Evolutionary conservation across 1,140 invertebrate genomes (phyloP), one percentile per base, ranked within the genome.

Genomic region (Drosophila paulistorum): DNA sequence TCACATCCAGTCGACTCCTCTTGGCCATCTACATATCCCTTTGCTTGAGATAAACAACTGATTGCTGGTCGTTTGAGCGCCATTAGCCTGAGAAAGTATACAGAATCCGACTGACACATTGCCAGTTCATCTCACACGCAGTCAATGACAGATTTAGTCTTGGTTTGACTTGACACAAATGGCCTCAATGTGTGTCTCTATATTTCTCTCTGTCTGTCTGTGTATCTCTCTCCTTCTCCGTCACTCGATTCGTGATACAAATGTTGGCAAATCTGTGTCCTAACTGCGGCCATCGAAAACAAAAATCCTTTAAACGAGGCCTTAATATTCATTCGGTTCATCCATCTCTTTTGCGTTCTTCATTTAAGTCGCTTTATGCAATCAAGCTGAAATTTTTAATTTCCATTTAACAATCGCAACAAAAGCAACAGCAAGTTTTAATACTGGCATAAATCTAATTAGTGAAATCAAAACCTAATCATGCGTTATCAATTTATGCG

Each of bases 401-500:
- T 87, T 87, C 70, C 80, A 78, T 78, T 63, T 74, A 71, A 77
- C 45, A 78, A 51, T 57, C 42, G 65, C 58, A 51, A 17, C 79
- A 62, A 39, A 39, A 39, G 37, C 37, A 39, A n/a, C 35, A 37
- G 11, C 10, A 79, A 66, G 77, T 78, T 84, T 87, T 89, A 89
- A 87, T 89, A 68, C 84, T 51, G 80, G 74, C 69, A 87, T 87
- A 90, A 87, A 87, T 87, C 84, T 87, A 87, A 87, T 87, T 87
- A 87, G 84, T 84, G 80, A 87, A 89, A 84, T 87, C 84, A 89
- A 84, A 78, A 84, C 39, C 84, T 87, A 87, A 87, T 87, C 84
- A 87, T 84, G 84, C 84, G 84, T 89, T 84, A 84, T 89, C 80
- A 87, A 87, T 87, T 87, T 87, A 87, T 87, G 84, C 81, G 77